Conservation (phyloP, 2,113 vertebrate species). For the Hippolais icterina region DNA sequence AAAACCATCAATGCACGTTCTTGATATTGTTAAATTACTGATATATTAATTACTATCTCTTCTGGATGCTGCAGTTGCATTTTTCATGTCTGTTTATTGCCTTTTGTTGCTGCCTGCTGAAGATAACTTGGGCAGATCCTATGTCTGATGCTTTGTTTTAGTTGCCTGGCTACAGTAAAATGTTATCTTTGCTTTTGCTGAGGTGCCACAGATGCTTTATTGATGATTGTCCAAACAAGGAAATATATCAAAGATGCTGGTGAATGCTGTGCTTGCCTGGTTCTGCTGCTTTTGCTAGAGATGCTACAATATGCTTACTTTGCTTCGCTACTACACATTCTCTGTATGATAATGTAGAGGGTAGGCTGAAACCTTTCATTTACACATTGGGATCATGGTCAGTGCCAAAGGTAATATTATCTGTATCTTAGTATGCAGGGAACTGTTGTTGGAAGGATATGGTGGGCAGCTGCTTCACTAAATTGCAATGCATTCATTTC, state of each 20-base stretch:
- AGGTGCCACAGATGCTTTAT: constrained; percentile 45
- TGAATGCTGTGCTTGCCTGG: neutral
- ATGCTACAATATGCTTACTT: neutral
- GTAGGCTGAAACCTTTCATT: neutral
- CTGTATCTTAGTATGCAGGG: neutral
- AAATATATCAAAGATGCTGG: constrained; percentile 4
- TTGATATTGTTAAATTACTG: neutral
- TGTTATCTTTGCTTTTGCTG: constrained; percentile 44
- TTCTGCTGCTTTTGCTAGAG: constrained; percentile 21
- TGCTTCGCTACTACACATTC: neutral
- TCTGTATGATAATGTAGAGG: neutral
- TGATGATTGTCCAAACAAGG: constrained; percentile 31
- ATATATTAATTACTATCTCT: constrained; percentile 32
- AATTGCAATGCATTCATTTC: neutral
- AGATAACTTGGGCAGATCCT: constrained; percentile 23
- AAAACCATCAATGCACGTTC: neutral
- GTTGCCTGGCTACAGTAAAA: constrained; percentile 62
- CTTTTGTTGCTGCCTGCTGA: constrained; percentile 21
- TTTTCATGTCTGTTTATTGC: constrained; percentile 36
- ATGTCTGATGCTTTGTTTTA: constrained; percentile 47
- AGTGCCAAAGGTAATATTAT: neutral
- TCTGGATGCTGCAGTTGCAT: constrained; percentile 9
- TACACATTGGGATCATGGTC: neutral
- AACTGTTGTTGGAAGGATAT: constrained; percentile 7
- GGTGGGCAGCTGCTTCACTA: neutral